Evolutionary conservation across 1,140 invertebrate genomes (phyloP).

Genomic region (Drosophila arawakana): DNA sequence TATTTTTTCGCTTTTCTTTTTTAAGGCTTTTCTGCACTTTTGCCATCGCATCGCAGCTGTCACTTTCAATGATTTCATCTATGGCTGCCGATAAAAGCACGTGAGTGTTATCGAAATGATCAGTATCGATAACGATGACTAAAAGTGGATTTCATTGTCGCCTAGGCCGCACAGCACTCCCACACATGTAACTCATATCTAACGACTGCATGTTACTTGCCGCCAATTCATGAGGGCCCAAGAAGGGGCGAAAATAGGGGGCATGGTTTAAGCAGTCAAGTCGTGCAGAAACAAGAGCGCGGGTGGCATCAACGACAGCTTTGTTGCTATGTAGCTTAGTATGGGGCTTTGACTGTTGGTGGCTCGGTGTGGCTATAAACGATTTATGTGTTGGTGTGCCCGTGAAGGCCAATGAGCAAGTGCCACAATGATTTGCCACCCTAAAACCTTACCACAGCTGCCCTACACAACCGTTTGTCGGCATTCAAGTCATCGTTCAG

Average conservation of each 20-base stretch:
- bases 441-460: not conserved
- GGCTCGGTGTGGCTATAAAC: constrained; percentile 75
- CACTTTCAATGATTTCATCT: constrained; percentile 10
- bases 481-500: constrained; percentile 79
- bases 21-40: constrained; percentile 31
- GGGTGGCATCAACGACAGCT: constrained; percentile 36
- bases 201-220: constrained; percentile 59
- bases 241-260: not conserved
- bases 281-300: constrained; percentile 65
- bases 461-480: constrained; percentile 42
- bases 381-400: constrained; percentile 71
- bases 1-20: constrained; percentile 33
- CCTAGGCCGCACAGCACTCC: constrained; percentile 22
- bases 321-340: constrained; percentile 44
- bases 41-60: constrained; percentile 6
- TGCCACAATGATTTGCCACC: constrained; percentile 66
- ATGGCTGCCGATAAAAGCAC: constrained; percentile 1
- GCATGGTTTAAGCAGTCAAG: constrained; percentile 61
- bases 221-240: constrained; percentile 47
- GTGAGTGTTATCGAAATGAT: constrained; percentile 30
- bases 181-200: constrained; percentile 15
- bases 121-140: constrained; percentile 19
- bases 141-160: constrained; percentile 19
- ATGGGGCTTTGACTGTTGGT: constrained; percentile 42
- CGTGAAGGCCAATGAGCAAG: constrained; percentile 52